phyloP scores from a whole-genome alignment of 2,888 invertebrate species.

The Diarsia dahlii region DNA sequence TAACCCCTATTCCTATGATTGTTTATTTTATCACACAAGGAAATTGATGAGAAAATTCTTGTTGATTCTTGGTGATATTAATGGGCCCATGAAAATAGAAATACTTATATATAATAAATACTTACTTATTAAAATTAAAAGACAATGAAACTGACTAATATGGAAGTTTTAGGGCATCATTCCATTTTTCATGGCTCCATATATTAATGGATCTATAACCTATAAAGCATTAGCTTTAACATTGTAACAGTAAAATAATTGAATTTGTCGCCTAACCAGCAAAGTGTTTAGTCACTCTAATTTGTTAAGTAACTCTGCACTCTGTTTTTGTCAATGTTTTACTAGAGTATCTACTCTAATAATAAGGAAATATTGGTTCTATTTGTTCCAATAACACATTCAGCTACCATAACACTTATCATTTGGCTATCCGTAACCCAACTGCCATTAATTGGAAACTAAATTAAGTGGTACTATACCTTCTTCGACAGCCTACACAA shows the following conservation, averaged over 20 bases:
- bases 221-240: no score
- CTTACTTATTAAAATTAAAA: no score
- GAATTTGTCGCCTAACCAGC: background rate
- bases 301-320: background rate
- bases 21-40: background rate
- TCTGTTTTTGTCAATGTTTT: background rate
- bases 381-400: conserved; percentile 7
- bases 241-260: background rate
- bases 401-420: background rate
- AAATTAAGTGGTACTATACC: conserved; percentile 88
- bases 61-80: no score
- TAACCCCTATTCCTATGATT: background rate
- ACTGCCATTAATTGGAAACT: background rate
- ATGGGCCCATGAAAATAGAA: no score
- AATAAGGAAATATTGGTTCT: background rate
- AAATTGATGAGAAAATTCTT: background rate
- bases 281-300: background rate
- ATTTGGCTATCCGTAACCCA: background rate
- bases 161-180: background rate
- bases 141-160: no score
- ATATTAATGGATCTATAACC: background rate
- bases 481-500: conserved; percentile 98
- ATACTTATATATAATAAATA: no score
- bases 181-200: background rate
- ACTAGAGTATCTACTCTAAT: background rate